Base-by-base conservation (phyloP, 2,113 vertebrate genomes). In the Coracopsis vasa region DNA sequence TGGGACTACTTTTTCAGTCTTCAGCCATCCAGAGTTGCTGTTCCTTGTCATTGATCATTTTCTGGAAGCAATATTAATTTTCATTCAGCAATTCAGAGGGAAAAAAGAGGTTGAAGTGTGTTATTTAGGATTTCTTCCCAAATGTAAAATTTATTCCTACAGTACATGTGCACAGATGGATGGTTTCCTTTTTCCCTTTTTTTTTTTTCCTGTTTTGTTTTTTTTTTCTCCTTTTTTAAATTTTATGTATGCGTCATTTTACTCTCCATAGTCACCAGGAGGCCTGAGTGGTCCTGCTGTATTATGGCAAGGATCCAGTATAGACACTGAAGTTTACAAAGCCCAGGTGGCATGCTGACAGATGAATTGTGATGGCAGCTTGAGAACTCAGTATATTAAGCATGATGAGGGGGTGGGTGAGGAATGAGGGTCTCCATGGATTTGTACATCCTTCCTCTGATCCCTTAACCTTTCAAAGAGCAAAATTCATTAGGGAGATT, bases 401-500 rank as follows among this genome's bases (percentile, higher is more conserved):
- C 53, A 60, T 62, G 70, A 61, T 90, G 78, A 90, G 62, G 45
- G 54, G 14, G 39, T 93, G 81, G 81, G 60, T 90, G 74, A 95
- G n/a, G 42, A 87, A 73, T 73, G 64, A 82, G 41, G 45, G 48
- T 87, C 80, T 92, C 74, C 80, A 29, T 86, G 66, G 70, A 88
- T 93, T 95, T 92, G 9, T 54, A 77, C 50, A 88, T 86, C 62
- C 44, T 94, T 95, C 67, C 90, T 90, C 79, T 93, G 41, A 91
- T 90, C 85, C 74, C 53, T 90, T 62, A 94, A 93, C 71, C 58
- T 93, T 88, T 91, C 28, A 50, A 82, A 85, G 73, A 92, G 62
- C n/a, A 92, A 87, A 93, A 95, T 80, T 95, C 66, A 58, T 85
- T 91, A 95, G 61, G 73, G 84, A 95, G 44, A 85, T 95, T 91